Evolutionary conservation across 2,888 invertebrate genomes (phyloP), one percentile per base, ranked within the genome.

Genomic region (Pristionchus japonicus): DNA sequence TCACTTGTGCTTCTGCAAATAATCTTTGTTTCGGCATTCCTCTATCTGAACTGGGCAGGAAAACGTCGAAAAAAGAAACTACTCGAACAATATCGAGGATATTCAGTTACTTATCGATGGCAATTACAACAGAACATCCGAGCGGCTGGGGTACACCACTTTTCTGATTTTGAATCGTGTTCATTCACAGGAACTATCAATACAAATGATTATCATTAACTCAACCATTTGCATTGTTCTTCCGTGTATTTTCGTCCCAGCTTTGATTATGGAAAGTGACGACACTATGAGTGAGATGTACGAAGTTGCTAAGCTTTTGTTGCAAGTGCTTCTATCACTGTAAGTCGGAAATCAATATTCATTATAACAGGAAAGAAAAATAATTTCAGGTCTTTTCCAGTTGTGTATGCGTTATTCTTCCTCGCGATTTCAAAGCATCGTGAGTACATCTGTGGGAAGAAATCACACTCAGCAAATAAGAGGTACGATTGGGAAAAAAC

Each of bases 81-180:
- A 3, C 20, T 74, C 23, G 23, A 43, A n/a, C n/a, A 40, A n/a
- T 74, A 74, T 40, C 37, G 40, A 11, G 40, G 74, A 3, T 74
- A 74, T 23, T 74, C 74, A n/a, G 74, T 74, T 40, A 74, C n/a
- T 13, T 74, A 74, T n/a, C 40, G 74, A 74, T 74, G 74, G 74
- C 74, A 74, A 74, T 40, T 74, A 20, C 74, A 40, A 15, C 6
- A 40, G 1, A 40, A 40, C 23, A 74, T 74, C 23, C 20, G 15
- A 2, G 74, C 40, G 3, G 74, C 74, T 9, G n/a, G 43, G 74
- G 74, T 74, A 40, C 11, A 67, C 2, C 31, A 27, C 3, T 9
- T 20, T 9, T 31, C 11, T 3, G 34, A 67, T 34, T 9, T 67
- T 31, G 34, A 67, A 34, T 13, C 13, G 34, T 17, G 11, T 31